Base-by-base conservation (phyloP, 1,140 invertebrate genomes). In the Brachionus angularis region DNA sequence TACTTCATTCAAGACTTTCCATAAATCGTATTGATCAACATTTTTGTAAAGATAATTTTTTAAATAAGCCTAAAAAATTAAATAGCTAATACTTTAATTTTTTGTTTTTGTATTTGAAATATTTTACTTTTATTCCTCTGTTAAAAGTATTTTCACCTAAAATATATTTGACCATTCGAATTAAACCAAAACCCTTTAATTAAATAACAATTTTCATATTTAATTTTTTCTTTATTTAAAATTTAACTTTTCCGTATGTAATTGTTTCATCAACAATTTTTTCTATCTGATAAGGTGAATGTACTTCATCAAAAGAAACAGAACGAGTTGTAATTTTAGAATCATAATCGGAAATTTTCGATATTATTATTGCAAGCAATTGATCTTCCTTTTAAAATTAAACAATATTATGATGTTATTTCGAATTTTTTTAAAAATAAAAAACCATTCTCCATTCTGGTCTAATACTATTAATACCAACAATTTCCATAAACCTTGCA, bases 101-200 rank as follows among this genome's bases (percentile, higher is more conserved):
- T n/a, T n/a, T n/a, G n/a, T n/a, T n/a, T n/a, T n/a, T n/a, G n/a
- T n/a, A n/a, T 49, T 49, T n/a, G n/a, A 21, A 18, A n/a, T 5
- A 8, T 5, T 5, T 8, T 49, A 80, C 79, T 53, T 73, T 75
- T 4, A 94, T 80, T 5, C 91, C 92, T 27, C 84, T 83, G 55
- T 87, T 87, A 78, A 96, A 95, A 0, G 89, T 88, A 18, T 86
- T 78, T n/a, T 88, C 87, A 0, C 90, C 91, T 0, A 96, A 83
- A 75, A 94, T 93, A 78, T 91, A 87, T 69, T 89, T 86, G 89
- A 96, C 91, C 93, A 96, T 96, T 31, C 91, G 84, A 27, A 96
- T 89, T 18, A 96, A 88, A 0, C 90, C 88, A 25, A 90, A 90
- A 25, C 91, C 91, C 88, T 83, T n/a, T n/a, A 16, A 12, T 18